Percentiles rank a stretch among this genome's conserved stretches.
phyloP scores from a whole-genome alignment of 2,797 vertebrate species.

The Gorsachius magnificus region DNA sequence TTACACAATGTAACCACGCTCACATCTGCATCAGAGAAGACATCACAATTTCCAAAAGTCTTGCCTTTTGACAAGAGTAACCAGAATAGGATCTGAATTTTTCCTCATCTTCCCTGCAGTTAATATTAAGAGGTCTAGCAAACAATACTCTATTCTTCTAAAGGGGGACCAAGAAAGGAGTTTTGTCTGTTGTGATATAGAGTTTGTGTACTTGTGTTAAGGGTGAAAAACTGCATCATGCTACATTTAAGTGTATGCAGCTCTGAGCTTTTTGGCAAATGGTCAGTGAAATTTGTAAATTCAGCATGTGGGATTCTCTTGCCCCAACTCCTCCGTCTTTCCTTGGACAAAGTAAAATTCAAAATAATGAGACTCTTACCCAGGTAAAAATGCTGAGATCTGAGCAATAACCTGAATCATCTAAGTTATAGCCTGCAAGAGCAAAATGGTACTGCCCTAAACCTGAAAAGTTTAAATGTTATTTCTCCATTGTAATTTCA shows the following conservation, averaged over 20 bases:
- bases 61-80: not conserved
- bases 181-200: not conserved
- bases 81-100: not conserved
- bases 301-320: not conserved
- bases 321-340: not conserved
- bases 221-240: not conserved
- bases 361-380: not conserved
- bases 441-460: not conserved
- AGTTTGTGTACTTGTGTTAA: not conserved
- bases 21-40: not conserved
- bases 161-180: not conserved
- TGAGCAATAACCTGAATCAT: not conserved
- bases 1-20: not conserved
- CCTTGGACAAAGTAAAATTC: not conserved
- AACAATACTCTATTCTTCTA: not conserved
- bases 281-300: not conserved
- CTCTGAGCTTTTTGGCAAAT: not conserved
- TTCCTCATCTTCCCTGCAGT: not conserved
- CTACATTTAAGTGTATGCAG: not conserved
- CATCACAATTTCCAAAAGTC: not conserved
- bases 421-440: not conserved
- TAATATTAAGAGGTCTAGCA: not conserved
- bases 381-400: not conserved
- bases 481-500: not conserved
- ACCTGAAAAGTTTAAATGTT: not conserved